A percentile compares a stretch with the other conserved stretches of the same genome.
Evolutionary conservation across 2,888 invertebrate species (phyloP).

Genomic region (Polyommatus icarus): DNA sequence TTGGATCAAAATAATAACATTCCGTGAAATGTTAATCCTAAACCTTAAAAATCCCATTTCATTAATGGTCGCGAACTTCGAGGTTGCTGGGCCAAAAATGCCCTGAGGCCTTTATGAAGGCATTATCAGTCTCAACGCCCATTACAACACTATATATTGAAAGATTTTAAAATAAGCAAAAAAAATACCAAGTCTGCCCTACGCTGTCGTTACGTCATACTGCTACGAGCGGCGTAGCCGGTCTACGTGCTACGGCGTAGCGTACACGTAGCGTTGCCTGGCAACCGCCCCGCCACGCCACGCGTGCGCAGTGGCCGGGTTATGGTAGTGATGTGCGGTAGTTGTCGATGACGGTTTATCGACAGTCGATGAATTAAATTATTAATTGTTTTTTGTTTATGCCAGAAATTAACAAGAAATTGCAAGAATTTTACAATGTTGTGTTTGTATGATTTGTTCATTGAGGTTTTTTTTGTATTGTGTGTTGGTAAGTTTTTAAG

Average conservation of each 20-base stretch:
- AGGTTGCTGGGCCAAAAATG: too few species aligned
- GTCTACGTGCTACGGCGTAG: slow-evolving; percentile 26
- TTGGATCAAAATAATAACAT: too few species aligned
- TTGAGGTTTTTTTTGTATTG: too few species aligned
- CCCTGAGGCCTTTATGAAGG: too few species aligned
- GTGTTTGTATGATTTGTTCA: too few species aligned
- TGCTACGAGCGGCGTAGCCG: slow-evolving; percentile 6
- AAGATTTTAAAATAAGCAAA: too few species aligned
- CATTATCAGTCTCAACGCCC: too few species aligned
- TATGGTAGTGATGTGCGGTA: slow-evolving; percentile 41
- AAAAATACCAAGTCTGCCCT: not conserved
- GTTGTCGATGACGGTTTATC: slow-evolving; percentile 28
- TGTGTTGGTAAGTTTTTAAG: too few species aligned
- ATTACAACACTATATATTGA: too few species aligned
- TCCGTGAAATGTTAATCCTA: too few species aligned
- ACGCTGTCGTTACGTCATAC: not conserved
- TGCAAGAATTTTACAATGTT: too few species aligned
- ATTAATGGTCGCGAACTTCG: not conserved
- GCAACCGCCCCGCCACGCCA: slow-evolving; percentile 41
- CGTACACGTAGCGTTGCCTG: slow-evolving; percentile 40
- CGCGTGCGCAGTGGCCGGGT: slow-evolving; percentile 40
- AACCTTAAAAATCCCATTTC: not conserved
- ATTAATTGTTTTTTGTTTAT: not conserved
- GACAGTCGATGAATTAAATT: not conserved
- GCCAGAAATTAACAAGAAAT: too few species aligned